Evolutionary conservation across 2,797 vertebrate species (phyloP).

Genomic region (Rousettus madagascariensis): DNA sequence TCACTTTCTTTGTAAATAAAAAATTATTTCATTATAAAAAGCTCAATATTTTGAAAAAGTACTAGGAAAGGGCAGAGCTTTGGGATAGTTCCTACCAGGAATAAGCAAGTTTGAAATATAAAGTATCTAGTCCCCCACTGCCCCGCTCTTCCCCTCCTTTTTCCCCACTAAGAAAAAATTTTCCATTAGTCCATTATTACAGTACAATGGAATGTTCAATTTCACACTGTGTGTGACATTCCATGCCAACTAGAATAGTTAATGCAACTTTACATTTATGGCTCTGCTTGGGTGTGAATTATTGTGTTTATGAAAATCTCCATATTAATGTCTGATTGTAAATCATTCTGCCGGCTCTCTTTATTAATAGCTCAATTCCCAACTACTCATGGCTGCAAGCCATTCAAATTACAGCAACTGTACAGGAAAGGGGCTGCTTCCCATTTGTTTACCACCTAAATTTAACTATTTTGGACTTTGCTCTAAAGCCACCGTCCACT

Average conservation of each 20-base stretch:
- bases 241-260: slow-evolving; percentile 57
- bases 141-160: not conserved
- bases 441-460: slow-evolving; percentile 68
- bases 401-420: slow-evolving; percentile 50
- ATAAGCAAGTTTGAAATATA: slow-evolving; percentile 17
- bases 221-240: slow-evolving; percentile 53
- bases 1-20: not conserved
- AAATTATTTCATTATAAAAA: slow-evolving; percentile 5
- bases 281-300: slow-evolving; percentile 75
- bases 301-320: slow-evolving; percentile 66
- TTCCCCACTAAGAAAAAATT: slow-evolving; percentile 45
- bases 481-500: slow-evolving; percentile 55
- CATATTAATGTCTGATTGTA: slow-evolving; percentile 68
- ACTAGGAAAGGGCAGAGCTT: not conserved
- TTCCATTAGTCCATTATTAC: slow-evolving; percentile 69
- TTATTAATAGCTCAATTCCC: slow-evolving; percentile 60
- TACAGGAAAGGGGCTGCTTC: slow-evolving; percentile 42
- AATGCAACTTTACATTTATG: slow-evolving; percentile 73
- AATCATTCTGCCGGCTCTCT: slow-evolving; percentile 74
- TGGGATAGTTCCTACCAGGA: not conserved
- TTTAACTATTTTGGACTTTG: slow-evolving; percentile 56
- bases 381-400: slow-evolving; percentile 67
- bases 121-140: not conserved
- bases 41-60: not conserved
- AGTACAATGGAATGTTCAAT: slow-evolving; percentile 73